These are phyloP conservation scores for Chloebia gouldiae DNA, from an alignment of 2,113 vertebrate genomes.

Conservation along the genomic window DNA sequence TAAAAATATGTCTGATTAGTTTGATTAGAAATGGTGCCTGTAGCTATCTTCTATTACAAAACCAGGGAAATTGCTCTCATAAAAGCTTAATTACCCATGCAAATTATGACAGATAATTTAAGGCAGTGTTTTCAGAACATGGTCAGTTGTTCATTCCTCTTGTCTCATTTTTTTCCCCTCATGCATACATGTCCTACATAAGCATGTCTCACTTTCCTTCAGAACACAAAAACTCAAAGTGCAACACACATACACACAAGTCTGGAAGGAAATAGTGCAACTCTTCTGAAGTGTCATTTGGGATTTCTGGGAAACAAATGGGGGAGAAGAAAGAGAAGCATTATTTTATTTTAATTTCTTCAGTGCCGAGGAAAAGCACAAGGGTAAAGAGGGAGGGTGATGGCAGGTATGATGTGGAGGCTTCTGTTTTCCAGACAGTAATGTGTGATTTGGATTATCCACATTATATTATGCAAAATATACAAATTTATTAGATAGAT, in stretches of 20 bases:
- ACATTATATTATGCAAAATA: neutral
- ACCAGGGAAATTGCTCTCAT: neutral
- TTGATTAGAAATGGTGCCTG: neutral
- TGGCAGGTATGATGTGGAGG: neutral
- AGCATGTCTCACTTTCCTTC: neutral
- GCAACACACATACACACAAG: rapidly evolving
- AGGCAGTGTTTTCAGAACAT: neutral
- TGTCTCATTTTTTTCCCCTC: neutral
- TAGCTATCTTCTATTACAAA: neutral
- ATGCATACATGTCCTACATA: neutral
- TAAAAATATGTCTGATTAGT: neutral
- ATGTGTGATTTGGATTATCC: neutral
- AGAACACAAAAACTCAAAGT: neutral
- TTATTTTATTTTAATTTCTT: neutral
- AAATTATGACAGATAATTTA: neutral
- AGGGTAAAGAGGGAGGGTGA: neutral
- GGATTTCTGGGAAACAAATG: neutral
- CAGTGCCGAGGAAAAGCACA: neutral
- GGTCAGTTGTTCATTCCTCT: neutral
- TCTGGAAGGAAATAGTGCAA: neutral
- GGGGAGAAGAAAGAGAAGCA: neutral
- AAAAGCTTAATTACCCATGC: neutral
- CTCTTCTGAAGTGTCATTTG: neutral
- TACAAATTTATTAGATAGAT: neutral
- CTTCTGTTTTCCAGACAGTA: neutral